These are phyloP conservation scores for Upupa epops DNA, from an alignment of 2,113 vertebrate genomes.

Conservation along the genomic window DNA sequence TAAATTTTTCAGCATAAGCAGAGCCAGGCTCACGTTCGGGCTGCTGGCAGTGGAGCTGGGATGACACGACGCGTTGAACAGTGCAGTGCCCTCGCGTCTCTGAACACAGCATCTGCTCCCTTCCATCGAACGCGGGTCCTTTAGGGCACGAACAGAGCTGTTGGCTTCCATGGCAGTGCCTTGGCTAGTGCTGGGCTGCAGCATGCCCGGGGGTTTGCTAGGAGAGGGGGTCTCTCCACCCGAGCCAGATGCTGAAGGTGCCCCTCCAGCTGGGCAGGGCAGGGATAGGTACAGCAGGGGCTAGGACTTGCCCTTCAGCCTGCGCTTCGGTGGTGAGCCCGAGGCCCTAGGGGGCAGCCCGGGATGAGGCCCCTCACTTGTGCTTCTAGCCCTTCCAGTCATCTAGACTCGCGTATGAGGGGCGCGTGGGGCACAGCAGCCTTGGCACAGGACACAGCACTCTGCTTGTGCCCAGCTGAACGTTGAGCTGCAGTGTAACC, in stretches of 20 bases:
- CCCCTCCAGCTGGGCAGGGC: neutral
- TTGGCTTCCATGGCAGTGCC: conserved; percentile 60
- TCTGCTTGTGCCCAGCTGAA: neutral
- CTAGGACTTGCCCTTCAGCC: neutral
- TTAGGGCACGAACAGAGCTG: conserved; percentile 49
- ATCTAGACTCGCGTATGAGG: neutral
- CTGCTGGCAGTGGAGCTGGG: conserved; percentile 66
- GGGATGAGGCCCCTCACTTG: neutral
- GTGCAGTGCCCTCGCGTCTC: conserved; percentile 60
- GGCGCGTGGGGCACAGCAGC: neutral
- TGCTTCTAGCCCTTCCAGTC: neutral
- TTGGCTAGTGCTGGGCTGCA: neutral
- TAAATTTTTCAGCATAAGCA: conserved; percentile 49
- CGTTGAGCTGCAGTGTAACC: neutral
- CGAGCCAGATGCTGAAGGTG: neutral
- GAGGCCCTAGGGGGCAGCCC: no score
- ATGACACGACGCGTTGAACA: conserved; percentile 69
- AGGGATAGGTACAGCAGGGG: neutral
- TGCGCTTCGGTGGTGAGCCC: no score
- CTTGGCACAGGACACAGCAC: neutral
- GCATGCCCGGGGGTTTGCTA: neutral
- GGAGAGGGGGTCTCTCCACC: neutral
- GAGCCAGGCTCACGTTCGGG: conserved; percentile 45
- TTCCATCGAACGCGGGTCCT: conserved; percentile 58
- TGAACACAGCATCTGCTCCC: conserved; percentile 70